phyloP scores from a whole-genome alignment of 2,113 vertebrate genomes.

The Spilogale gracilis region DNA sequence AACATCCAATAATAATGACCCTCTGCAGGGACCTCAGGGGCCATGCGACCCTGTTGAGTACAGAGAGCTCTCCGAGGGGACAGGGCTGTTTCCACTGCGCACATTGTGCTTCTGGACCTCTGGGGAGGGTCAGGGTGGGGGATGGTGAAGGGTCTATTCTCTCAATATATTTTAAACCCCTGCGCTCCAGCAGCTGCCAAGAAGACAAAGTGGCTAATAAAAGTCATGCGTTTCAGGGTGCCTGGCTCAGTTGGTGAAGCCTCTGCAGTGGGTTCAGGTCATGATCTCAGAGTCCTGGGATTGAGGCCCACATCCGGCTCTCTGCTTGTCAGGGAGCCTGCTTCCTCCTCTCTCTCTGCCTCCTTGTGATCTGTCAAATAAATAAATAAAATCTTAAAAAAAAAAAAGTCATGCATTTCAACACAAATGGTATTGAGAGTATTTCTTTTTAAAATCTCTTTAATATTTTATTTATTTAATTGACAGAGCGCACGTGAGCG shows the following conservation, averaged over 20 bases:
- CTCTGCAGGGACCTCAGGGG: background rate
- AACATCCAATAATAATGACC: background rate
- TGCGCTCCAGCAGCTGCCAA: background rate
- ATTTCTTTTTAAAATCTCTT: background rate
- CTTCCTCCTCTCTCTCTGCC: no score
- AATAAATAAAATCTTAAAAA: no score
- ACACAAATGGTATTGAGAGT: background rate
- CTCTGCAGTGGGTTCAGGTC: background rate
- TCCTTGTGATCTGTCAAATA: no score
- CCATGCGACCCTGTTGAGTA: background rate
- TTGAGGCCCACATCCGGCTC: no score
- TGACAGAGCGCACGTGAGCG: no score
- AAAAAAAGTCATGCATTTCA: background rate
- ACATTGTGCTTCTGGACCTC: no score
- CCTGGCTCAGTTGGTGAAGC: background rate
- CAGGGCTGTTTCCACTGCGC: background rate
- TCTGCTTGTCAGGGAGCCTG: no score
- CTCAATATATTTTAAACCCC: background rate
- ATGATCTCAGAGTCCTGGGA: background rate
- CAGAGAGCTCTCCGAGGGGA: background rate
- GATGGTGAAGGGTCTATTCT: background rate
- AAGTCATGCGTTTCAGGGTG: background rate
- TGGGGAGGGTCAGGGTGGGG: background rate
- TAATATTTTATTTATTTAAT: no score
- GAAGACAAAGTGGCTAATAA: background rate